Evolutionary conservation across 2,888 invertebrate species (phyloP), one percentile per base, ranked within the genome.

Genomic region (Augiades crinisus): DNA sequence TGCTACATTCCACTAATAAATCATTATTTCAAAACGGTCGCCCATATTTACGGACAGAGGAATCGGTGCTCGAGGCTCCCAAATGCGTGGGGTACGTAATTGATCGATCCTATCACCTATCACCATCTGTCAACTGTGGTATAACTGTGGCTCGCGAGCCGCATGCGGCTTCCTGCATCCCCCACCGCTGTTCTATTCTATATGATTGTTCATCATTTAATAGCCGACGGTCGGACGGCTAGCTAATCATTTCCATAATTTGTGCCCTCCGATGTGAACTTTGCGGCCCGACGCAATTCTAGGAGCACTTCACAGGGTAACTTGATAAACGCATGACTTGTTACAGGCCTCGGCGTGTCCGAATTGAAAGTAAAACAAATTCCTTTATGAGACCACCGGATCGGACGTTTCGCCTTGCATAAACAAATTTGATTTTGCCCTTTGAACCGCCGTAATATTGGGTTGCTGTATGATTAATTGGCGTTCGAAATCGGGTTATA

Each of bases 291-390:
- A 14, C 13, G 6, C 13, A n/a, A 14, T 14, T 4, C 19, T 6
- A 36, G 5, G 36, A 22, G 8, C 19, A 16, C 17, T 36, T 36
- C 19, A 19, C n/a, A 10, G 19, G 17, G 16, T 8, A 34, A 14
- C 14, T 19, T 17, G 14, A 13, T 36, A 36, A 36, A 36, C 19
- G 36, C 36, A 19, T 36, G 36, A 36, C n/a, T 36, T 19, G 36
- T 19, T 19, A 36, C 19, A 19, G 10, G 10, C 27, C 13, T 21
- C 22, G 19, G 12, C 5, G 37, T 17, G 2, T 21, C 22, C n/a
- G 5, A 22, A 38, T 22, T 21, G 5, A 12, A 38, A 13, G 10
- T 38, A 5, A 37, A 36, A 34, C 16, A 38, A 38, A 22, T 27
- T 8, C 10, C 27, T 2, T 27, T 27, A 27, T 10, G 10, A 10